Evolutionary conservation across 2,113 vertebrate genomes (phyloP).

Genomic region (Tapirus terrestris): DNA sequence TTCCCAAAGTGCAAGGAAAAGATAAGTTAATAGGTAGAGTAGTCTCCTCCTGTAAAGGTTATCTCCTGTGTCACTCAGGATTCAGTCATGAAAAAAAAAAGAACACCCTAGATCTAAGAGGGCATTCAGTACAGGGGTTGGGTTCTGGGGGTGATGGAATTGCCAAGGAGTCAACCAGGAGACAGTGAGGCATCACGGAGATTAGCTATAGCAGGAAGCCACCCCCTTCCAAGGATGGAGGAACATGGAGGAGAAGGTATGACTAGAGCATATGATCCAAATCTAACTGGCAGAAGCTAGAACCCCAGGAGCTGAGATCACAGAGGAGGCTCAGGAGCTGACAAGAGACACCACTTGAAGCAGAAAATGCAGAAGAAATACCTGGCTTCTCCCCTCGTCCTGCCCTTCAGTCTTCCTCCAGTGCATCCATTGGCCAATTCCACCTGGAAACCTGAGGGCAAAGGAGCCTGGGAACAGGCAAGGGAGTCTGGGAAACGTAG

Average conservation of each 20-base stretch:
- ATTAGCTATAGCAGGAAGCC: neutral
- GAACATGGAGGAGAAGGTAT: neutral
- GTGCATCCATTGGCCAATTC: neutral
- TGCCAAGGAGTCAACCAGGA: neutral
- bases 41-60: neutral
- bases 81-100: neutral
- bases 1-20: neutral
- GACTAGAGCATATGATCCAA: neutral
- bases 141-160: neutral
- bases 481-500: constrained; percentile 29
- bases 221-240: neutral
- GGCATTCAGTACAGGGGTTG: neutral
- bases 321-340: neutral
- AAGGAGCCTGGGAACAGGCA: neutral
- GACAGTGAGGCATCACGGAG: neutral
- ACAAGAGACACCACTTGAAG: neutral
- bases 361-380: neutral
- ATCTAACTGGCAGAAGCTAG: neutral
- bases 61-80: neutral
- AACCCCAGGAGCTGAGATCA: neutral
- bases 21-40: neutral
- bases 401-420: neutral
- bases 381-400: neutral
- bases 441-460: neutral
- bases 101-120: neutral